These are phyloP conservation scores for Aradus depressus DNA, from an alignment of 2,888 invertebrate species.

Conservation along the genomic window DNA sequence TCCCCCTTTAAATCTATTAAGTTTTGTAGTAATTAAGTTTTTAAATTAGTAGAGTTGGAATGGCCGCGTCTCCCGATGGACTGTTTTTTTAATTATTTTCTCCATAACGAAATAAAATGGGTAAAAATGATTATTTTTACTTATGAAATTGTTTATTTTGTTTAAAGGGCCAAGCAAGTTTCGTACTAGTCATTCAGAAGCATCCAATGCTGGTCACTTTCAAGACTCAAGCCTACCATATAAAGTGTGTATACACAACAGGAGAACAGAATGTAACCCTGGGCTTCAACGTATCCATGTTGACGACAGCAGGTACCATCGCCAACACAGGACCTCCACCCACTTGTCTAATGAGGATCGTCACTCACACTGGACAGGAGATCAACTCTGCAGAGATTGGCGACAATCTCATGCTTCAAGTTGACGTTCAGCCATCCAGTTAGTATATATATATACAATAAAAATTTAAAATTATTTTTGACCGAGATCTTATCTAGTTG, in stretches of 20 bases:
- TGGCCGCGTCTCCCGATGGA: too few relatives aligned
- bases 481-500: too few relatives aligned
- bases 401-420: slow-evolving; percentile 74
- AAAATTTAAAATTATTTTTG: too few relatives aligned
- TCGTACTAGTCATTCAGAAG: slow-evolving; percentile 88
- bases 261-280: slow-evolving; percentile 85
- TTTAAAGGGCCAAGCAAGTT: slow-evolving; percentile 74
- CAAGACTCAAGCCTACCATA: slow-evolving; percentile 90
- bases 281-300: slow-evolving; percentile 90
- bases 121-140: too few relatives aligned
- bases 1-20: too few relatives aligned
- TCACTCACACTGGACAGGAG: slow-evolving; percentile 73
- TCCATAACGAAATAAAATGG: too few relatives aligned
- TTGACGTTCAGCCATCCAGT: slow-evolving; percentile 64
- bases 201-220: slow-evolving; percentile 91
- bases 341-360: slow-evolving; percentile 82
- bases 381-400: slow-evolving; percentile 87
- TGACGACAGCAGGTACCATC: slow-evolving; percentile 88
- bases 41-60: too few relatives aligned
- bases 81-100: too few relatives aligned
- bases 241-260: slow-evolving; percentile 89
- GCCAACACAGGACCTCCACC: slow-evolving; percentile 92
- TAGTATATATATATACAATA: too few relatives aligned
- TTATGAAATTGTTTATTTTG: neutral
- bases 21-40: too few relatives aligned